phyloP scores from a whole-genome alignment of 2,113 vertebrate genomes.

The Halichoeres trimaculatus region DNA sequence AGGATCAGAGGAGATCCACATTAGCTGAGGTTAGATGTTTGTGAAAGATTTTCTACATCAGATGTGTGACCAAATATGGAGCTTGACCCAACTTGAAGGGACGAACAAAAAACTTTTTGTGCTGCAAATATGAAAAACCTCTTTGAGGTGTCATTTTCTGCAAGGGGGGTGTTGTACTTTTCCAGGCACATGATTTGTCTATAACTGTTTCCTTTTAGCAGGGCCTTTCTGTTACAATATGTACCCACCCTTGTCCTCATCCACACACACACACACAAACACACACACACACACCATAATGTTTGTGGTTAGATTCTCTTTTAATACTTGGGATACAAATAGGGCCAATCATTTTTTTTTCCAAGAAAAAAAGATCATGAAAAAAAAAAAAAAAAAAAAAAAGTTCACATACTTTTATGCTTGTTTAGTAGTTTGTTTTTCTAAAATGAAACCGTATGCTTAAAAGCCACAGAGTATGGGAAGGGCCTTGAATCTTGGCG shows the following conservation, averaged over 20 bases:
- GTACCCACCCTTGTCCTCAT: too few relatives aligned
- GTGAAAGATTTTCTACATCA: not conserved
- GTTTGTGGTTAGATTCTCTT: too few relatives aligned
- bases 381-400: too few relatives aligned
- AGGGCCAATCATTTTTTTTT: too few relatives aligned
- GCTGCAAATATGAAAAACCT: not conserved
- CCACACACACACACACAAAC: not conserved
- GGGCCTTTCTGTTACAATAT: not conserved
- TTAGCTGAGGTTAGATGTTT: not conserved
- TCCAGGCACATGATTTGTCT: slow-evolving; percentile 9
- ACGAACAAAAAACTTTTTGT: slow-evolving; percentile 11
- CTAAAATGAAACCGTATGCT: slow-evolving; percentile 5
- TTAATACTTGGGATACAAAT: too few relatives aligned
- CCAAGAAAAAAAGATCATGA: too few relatives aligned
- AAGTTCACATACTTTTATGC: not conserved
- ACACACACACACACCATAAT: not conserved
- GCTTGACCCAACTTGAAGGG: not conserved
- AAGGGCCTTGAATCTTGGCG: slow-evolving; percentile 16
- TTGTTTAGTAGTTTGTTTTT: slow-evolving; percentile 27
- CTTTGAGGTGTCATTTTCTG: slow-evolving; percentile 1
- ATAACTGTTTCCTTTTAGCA: not conserved
- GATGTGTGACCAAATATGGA: not conserved
- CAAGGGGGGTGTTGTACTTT: not conserved
- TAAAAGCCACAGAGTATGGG: not conserved
- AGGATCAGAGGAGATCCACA: too few relatives aligned